Conservation (phyloP, 2,113 vertebrate genomes). For the Syngnathus typhle region DNA sequence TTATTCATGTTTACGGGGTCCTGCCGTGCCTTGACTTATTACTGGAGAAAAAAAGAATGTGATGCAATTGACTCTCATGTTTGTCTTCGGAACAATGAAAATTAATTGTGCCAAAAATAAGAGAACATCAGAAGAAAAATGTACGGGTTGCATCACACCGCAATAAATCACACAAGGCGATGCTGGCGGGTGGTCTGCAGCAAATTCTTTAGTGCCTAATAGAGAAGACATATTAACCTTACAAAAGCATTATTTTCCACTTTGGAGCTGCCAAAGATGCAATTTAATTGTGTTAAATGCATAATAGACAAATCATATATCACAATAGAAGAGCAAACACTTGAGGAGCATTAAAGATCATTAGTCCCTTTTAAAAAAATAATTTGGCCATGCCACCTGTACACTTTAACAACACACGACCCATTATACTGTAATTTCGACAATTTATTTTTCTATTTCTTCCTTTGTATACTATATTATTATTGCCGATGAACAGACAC, state of each 20-base stretch:
- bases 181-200: neutral
- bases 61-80: neutral
- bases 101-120: neutral
- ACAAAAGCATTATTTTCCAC: neutral
- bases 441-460: no score
- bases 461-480: no score
- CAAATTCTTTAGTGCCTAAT: neutral
- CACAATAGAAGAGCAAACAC: neutral
- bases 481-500: no score
- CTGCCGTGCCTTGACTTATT: neutral
- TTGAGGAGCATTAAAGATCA: neutral
- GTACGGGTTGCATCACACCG: neutral
- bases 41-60: neutral
- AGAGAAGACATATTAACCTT: slow-evolving; percentile 1
- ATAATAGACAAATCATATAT: neutral
- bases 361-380: neutral
- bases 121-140: neutral
- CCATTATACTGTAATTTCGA: no score
- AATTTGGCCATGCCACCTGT: no score
- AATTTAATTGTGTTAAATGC: neutral
- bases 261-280: neutral
- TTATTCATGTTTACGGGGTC: neutral
- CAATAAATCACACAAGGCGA: neutral
- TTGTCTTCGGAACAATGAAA: neutral
- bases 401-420: no score